Conservation (phyloP, 2,888 invertebrate genomes). For the Parelbella ahira region DNA sequence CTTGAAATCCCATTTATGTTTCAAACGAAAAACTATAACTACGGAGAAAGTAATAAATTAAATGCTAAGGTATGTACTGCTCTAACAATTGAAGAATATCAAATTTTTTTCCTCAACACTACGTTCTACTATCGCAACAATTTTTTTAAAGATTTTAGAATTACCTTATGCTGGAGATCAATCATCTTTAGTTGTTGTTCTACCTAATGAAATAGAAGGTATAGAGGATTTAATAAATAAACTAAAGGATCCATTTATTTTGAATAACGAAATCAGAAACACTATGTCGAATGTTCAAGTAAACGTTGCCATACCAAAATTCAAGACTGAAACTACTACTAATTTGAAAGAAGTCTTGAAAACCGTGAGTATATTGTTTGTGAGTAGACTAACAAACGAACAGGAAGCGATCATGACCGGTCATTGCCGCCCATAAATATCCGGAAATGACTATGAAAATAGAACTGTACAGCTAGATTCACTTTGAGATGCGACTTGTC, state of each 20-base stretch:
- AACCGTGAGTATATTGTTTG: conserved; percentile 70
- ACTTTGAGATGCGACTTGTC: too few species aligned
- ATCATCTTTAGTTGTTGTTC: conserved; percentile 85
- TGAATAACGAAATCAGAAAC: conserved; percentile 57
- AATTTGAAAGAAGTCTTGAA: conserved; percentile 80
- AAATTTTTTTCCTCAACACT: too few species aligned
- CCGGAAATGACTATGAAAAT: too few species aligned
- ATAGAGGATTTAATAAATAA: conserved; percentile 81
- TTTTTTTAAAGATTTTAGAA: conserved; percentile 84
- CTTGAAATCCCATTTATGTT: too few species aligned
- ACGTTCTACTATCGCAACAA: too few species aligned
- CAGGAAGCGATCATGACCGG: too few species aligned
- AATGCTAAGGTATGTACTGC: conserved; percentile 27
- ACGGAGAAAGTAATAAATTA: background rate
- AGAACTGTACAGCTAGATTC: too few species aligned
- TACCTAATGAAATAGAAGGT: conserved; percentile 86
- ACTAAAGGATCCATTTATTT: conserved; percentile 62
- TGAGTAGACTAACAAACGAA: too few species aligned
- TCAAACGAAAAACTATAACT: too few species aligned
- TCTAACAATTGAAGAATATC: too few species aligned
- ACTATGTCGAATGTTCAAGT: conserved; percentile 75
- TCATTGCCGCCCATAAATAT: too few species aligned
- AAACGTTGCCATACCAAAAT: conserved; percentile 85
- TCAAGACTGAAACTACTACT: conserved; percentile 87
- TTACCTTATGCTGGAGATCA: conserved; percentile 85